Conservation (phyloP, 2,797 vertebrate genomes). For the Helostoma temminkii region DNA sequence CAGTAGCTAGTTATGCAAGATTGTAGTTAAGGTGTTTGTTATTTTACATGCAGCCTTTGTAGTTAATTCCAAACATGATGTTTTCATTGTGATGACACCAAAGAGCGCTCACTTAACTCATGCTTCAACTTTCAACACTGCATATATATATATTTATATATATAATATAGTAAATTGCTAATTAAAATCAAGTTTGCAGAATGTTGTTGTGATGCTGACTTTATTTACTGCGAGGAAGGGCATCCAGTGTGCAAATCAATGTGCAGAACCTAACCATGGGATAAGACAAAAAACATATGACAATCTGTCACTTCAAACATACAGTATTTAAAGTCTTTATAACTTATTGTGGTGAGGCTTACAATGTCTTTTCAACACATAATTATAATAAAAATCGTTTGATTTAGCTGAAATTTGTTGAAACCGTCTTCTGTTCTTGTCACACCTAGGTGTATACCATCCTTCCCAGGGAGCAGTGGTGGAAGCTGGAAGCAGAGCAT, state of each 20-base stretch:
- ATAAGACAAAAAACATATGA: too few relatives aligned
- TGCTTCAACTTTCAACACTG: conserved; percentile 7
- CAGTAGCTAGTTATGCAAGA: conserved; percentile 20
- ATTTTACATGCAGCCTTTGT: conserved; percentile 59
- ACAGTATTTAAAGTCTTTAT: background rate
- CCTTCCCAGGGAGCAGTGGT: conserved; percentile 91
- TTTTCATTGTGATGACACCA: conserved; percentile 31
- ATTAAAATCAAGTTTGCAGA: too few relatives aligned
- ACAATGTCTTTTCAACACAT: background rate
- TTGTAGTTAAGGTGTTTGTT: conserved; percentile 43
- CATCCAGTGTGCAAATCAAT: too few relatives aligned
- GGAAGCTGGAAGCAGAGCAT: conserved; percentile 80
- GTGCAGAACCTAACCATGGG: too few relatives aligned
- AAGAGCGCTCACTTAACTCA: conserved; percentile 1
- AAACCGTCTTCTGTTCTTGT: conserved; percentile 1
- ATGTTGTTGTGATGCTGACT: too few relatives aligned
- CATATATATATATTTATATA: too few relatives aligned
- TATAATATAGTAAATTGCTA: too few relatives aligned
- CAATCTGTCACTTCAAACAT: too few relatives aligned
- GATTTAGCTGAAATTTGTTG: background rate
- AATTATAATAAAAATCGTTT: background rate
- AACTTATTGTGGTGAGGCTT: background rate
- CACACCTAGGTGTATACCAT: conserved; percentile 69
- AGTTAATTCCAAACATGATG: conserved; percentile 28
- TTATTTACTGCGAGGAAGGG: too few relatives aligned